Evolutionary conservation across 2,888 invertebrate genomes (phyloP), one percentile per base, ranked within the genome.

Genomic region (Mythimna pallens): DNA sequence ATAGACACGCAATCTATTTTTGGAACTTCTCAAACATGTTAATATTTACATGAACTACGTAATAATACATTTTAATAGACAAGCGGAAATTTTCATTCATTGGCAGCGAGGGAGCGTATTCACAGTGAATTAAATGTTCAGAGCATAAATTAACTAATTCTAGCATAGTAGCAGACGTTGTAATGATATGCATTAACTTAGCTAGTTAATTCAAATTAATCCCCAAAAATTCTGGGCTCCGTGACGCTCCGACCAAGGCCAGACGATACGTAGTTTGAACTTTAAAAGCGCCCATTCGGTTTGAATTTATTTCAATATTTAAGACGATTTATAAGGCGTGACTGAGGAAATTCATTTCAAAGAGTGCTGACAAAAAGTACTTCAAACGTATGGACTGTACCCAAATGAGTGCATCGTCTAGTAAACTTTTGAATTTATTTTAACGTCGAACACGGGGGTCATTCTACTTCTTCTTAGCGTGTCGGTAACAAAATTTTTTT

Each of bases 311-410:
- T 91, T 88, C 87, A 89, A 88, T 91, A 89, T 91, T 92, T 92
- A 91, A 89, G 85, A 83, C 87, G 88, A 89, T 94, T 94, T 93
- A 94, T 93, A 93, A 92, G 87, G 89, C 93, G 92, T 93, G 89
- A 94, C 93, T 84, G 82, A 83, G 84, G 82, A 88, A 88, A 86
- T 85, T 83, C 84, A 83, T 79, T 74, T 81, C 54, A 78, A 61
- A 47, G 70, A 75, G 63, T 78, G 70, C 80, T 71, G 78, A 76
- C 81, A 80, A 84, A 83, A 87, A 89, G 57, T 77, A 79, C 81
- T 86, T 83, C 82, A 80, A 80, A 84, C 74, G 66, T 78, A 75
- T 76, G 67, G 59, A 52, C 50, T 52, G 50, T 52, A 20, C 50
- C 50, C 50, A 73, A 80, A 78, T 66, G 80, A 83, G 86, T 47